Conservation (phyloP, 2,888 invertebrate genomes). For the Acanthopleura granulata region DNA sequence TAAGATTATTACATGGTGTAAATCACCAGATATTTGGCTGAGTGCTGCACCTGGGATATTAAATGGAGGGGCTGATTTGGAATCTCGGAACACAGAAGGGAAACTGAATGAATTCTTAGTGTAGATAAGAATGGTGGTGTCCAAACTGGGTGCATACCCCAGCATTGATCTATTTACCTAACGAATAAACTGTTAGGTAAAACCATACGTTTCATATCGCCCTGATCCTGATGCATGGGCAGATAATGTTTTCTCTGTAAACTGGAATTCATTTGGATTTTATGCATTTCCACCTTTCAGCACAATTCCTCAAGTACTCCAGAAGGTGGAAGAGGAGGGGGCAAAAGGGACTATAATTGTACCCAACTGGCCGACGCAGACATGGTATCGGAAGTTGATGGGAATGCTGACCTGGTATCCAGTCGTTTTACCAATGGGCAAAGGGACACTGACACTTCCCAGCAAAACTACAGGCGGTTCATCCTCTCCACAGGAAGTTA, state of each 20-base stretch:
- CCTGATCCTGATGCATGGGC: conserved; percentile 24
- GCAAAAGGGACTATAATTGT: conserved; percentile 23
- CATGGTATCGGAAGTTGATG: conserved; percentile 25
- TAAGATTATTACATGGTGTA: not conserved
- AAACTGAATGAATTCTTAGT: conserved; percentile 21
- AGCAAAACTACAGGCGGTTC: too few relatives aligned
- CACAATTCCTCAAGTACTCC: conserved; percentile 20
- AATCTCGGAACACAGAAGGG: conserved; percentile 13
- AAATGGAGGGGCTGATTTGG: conserved; percentile 21
- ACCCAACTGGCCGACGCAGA: conserved; percentile 27
- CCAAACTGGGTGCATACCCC: not conserved
- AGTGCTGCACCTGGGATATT: conserved; percentile 16
- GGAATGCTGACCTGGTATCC: conserved; percentile 18
- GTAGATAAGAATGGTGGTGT: not conserved
- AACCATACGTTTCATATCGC: conserved; percentile 16
- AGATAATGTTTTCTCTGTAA: conserved; percentile 24
- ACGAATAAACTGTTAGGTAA: conserved; percentile 18
- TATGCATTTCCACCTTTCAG: conserved; percentile 31
- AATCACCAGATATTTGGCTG: conserved; percentile 11
- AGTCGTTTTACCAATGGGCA: not conserved
- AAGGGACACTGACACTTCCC: conserved; percentile 1
- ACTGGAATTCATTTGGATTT: conserved; percentile 21
- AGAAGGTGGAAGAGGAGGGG: conserved; percentile 25
- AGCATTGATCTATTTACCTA: conserved; percentile 25
- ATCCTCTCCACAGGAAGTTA: too few relatives aligned